Evolutionary conservation across 2,888 invertebrate genomes (phyloP).

Genomic region (Amorpha juglandis): DNA sequence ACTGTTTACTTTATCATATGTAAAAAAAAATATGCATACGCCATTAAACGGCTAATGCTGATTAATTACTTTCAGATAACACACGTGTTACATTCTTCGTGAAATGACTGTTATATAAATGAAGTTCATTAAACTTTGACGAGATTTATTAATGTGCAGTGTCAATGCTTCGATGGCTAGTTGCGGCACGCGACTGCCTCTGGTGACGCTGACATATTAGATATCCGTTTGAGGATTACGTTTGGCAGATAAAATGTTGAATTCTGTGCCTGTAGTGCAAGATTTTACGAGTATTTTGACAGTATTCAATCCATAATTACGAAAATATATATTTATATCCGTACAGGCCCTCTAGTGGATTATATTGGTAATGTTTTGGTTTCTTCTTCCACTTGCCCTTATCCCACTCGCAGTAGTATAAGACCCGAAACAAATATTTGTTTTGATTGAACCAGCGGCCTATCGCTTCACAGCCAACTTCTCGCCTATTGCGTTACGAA

Average conservation of each 20-base stretch:
- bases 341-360: not conserved
- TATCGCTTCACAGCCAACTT: too few relatives aligned
- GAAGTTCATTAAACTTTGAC: slow-evolving; percentile 38
- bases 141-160: not conserved
- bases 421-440: too few relatives aligned
- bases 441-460: too few relatives aligned
- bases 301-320: too few relatives aligned
- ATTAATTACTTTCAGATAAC: slow-evolving; percentile 49
- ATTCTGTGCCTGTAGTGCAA: too few relatives aligned
- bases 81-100: slow-evolving; percentile 8
- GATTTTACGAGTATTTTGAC: too few relatives aligned
- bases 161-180: not conserved
- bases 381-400: too few relatives aligned
- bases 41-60: slow-evolving; percentile 37
- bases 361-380: not conserved
- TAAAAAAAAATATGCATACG: slow-evolving; percentile 32
- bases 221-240: too few relatives aligned
- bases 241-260: too few relatives aligned
- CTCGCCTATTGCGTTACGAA: too few relatives aligned
- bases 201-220: not conserved
- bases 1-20: slow-evolving; percentile 61
- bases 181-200: not conserved
- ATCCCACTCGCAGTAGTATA: too few relatives aligned
- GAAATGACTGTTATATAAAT: slow-evolving; percentile 8
- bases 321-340: not conserved